phyloP scores from a whole-genome alignment of 2,888 invertebrate genomes.

The Tolmerus cingulatus region DNA sequence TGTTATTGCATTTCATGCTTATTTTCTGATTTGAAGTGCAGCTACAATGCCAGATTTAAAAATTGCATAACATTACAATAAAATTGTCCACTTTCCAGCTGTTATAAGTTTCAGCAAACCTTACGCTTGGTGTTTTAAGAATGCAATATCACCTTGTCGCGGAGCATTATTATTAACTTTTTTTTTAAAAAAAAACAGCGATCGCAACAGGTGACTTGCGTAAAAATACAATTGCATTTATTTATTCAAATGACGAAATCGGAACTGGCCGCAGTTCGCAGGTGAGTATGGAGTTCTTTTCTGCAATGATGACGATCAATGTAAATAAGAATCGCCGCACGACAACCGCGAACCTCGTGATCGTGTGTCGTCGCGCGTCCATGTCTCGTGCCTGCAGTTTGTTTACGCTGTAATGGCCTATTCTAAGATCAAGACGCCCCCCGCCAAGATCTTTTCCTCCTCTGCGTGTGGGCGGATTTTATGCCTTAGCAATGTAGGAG shows the following conservation, averaged over 20 bases:
- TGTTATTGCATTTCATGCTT: not conserved
- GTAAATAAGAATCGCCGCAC: not conserved
- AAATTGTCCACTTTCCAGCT: not conserved
- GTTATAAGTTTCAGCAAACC: not conserved
- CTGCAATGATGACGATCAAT: not conserved
- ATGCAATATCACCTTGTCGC: not conserved
- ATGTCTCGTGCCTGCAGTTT: conserved; percentile 8
- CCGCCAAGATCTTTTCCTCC: not conserved
- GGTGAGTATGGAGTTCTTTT: not conserved
- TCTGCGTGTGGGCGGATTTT: not conserved
- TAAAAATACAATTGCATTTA: not conserved
- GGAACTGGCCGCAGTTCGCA: not conserved
- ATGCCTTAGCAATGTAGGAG: not conserved
- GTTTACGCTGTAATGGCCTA: not conserved
- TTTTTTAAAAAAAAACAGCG: not conserved
- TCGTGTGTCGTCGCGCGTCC: not conserved
- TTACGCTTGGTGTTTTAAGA: not conserved
- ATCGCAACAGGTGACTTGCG: not conserved
- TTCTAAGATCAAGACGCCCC: not conserved
- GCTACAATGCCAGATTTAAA: not conserved
- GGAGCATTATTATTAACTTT: not conserved
- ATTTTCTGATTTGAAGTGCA: not conserved
- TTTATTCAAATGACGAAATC: not conserved
- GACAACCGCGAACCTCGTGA: not conserved
- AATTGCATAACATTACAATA: not conserved